These are phyloP conservation scores for Heterohyrax brucei DNA, from an alignment of 2,797 vertebrate species.

Conservation along the genomic window DNA sequence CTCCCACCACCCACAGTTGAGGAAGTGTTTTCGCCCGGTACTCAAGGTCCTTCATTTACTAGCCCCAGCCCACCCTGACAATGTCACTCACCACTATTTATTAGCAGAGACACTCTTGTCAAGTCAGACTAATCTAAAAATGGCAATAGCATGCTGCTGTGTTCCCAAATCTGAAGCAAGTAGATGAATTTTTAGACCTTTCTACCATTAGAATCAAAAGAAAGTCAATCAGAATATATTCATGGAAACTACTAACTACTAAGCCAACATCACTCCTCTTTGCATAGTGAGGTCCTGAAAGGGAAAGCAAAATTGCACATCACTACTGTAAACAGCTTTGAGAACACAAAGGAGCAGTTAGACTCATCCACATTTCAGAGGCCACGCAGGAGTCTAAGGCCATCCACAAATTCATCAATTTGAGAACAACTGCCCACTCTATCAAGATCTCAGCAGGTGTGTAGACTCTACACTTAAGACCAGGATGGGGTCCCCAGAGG, in stretches of 20 bases:
- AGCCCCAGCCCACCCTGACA: not conserved
- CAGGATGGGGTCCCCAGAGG: not conserved
- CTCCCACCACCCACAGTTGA: not conserved
- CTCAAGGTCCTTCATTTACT: not conserved
- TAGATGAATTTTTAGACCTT: not conserved
- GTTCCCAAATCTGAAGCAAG: slow-evolving; percentile 46
- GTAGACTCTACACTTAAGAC: not conserved
- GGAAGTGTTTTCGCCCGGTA: not conserved
- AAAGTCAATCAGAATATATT: not conserved
- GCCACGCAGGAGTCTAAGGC: not conserved
- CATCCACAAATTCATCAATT: not conserved
- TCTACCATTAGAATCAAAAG: not conserved
- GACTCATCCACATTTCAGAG: not conserved
- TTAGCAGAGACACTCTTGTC: not conserved
- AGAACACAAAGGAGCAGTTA: not conserved
- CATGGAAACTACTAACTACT: not conserved
- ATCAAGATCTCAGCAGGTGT: not conserved
- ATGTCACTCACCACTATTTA: not conserved
- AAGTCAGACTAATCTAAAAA: slow-evolving; percentile 23
- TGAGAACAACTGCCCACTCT: not conserved
- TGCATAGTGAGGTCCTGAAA: not conserved
- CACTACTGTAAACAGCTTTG: not conserved
- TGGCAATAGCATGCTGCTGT: not conserved
- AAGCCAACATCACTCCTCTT: not conserved
- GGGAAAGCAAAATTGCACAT: not conserved